A percentile compares a stretch with the other conserved stretches of the same genome.
These are phyloP conservation scores for Zaprionus taronus DNA, from an alignment of 1,140 invertebrate genomes.

Conservation along the genomic window DNA sequence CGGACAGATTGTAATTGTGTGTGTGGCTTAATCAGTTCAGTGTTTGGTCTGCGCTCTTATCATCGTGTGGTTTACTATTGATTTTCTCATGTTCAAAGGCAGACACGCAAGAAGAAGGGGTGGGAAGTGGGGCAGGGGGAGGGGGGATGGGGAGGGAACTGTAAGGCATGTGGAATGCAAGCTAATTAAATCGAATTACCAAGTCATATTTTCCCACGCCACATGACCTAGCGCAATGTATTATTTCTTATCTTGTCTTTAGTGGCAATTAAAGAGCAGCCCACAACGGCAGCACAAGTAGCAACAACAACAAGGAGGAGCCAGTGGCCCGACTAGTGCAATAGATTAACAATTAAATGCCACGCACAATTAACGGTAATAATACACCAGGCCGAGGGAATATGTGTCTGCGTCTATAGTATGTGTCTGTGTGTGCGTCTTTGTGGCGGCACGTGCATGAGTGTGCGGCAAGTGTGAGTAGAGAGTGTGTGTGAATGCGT, in stretches of 20 bases:
- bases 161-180: conserved; percentile 36
- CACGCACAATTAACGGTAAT: conserved; percentile 78
- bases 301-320: background rate
- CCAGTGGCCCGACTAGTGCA: conserved; percentile 24
- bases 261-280: conserved; percentile 34
- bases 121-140: background rate
- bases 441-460: background rate
- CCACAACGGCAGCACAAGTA: background rate
- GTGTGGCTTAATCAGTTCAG: background rate
- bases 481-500: conserved; percentile 25
- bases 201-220: conserved; percentile 27
- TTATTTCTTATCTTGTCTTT: conserved; percentile 34
- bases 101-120: background rate
- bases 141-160: background rate
- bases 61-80: conserved; percentile 44
- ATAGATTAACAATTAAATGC: conserved; percentile 80
- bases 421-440: background rate
- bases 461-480: background rate
- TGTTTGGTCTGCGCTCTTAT: background rate
- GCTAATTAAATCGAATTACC: conserved; percentile 61
- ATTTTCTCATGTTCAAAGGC: conserved; percentile 51
- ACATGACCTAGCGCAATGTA: conserved; percentile 44
- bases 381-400: conserved; percentile 46
- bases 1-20: background rate
- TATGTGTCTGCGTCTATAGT: conserved; percentile 15